Evolutionary conservation across 1,140 invertebrate genomes (phyloP), one percentile per base, ranked within the genome.

Genomic region (Gryllus bimaculatus): DNA sequence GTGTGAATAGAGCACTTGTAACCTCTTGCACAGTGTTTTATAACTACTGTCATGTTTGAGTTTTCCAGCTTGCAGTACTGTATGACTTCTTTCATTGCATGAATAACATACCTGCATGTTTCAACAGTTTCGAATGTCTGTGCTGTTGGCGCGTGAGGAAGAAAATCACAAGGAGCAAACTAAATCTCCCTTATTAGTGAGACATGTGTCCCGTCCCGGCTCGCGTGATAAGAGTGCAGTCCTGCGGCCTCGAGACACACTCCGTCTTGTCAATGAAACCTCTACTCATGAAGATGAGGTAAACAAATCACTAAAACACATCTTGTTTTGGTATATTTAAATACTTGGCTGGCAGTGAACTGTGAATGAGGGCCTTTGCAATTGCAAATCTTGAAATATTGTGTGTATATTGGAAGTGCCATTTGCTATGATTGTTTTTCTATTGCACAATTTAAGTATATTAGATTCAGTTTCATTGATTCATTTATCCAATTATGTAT

Each of bases 71-170:
- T 39, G 26, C 26, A 39, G 26, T 39, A 39, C 26, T 5, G 5
- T 39, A 39, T 39, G 26, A 39, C 26, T 39, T 39, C 26, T 66
- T 66, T 10, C 18, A 73, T 26, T 49, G 78, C 20, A 76, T 79
- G 47, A 8, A 54, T 79, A 48, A 77, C 10, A 77, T 79, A 79
- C n/a, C 77, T 80, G 47, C 75, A 77, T 15, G 15, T 73, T 80
- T 21, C 47, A 83, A 0, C 83, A 92, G 88, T 92, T 92, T 84
- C 88, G 91, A 76, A 93, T 92, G 91, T 92, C 91, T 0, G 90
- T 93, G 75, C 85, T 93, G 78, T 84, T 92, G 81, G 88, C 90
- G 5, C 89, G 90, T 79, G 90, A 91, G 77, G 90, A 92, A 80
- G 90, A 90, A 79, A 81, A 78, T 18, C 77, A 76, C 13, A 82